A percentile compares a stretch with the other conserved stretches of the same genome.
Evolutionary conservation across 2,888 invertebrate genomes (phyloP).

Genomic region (Hedya salicella): DNA sequence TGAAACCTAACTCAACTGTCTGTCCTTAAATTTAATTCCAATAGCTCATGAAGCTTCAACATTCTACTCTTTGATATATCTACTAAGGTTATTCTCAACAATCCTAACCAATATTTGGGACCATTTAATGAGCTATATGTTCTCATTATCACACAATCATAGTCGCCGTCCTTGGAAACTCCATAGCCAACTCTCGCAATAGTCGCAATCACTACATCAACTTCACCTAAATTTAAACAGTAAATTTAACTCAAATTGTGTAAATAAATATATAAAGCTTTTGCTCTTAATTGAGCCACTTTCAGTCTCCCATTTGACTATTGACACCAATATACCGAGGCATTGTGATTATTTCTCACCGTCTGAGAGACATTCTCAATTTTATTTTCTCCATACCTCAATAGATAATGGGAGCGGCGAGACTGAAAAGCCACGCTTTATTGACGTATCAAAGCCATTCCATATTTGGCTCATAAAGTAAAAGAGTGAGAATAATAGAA

Average conservation of each 20-base stretch:
- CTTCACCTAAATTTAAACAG: too few relatives aligned
- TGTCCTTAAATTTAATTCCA: slow-evolving; percentile 14
- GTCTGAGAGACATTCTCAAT: not conserved
- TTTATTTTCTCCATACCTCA: slow-evolving; percentile 30
- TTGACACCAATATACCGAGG: not conserved
- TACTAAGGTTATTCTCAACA: too few relatives aligned
- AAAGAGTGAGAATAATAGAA: slow-evolving; percentile 37
- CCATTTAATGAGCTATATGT: too few relatives aligned
- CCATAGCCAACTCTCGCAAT: too few relatives aligned
- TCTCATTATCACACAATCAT: too few relatives aligned
- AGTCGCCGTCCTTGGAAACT: too few relatives aligned
- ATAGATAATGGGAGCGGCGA: slow-evolving; percentile 30
- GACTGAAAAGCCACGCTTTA: slow-evolving; percentile 23
- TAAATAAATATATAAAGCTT: not conserved
- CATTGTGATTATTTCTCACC: not conserved
- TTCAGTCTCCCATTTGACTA: not conserved
- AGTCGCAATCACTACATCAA: too few relatives aligned
- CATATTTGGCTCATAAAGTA: slow-evolving; percentile 40
- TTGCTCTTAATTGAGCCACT: not conserved
- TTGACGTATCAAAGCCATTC: slow-evolving; percentile 41
- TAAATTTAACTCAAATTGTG: too few relatives aligned
- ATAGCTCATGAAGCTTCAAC: slow-evolving; percentile 1
- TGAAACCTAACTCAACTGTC: slow-evolving; percentile 28
- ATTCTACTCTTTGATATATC: not conserved
- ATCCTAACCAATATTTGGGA: too few relatives aligned